Evolutionary conservation across 2,797 vertebrate species (phyloP), one percentile per base, ranked within the genome.

Genomic region (Tarsius wallacei): DNA sequence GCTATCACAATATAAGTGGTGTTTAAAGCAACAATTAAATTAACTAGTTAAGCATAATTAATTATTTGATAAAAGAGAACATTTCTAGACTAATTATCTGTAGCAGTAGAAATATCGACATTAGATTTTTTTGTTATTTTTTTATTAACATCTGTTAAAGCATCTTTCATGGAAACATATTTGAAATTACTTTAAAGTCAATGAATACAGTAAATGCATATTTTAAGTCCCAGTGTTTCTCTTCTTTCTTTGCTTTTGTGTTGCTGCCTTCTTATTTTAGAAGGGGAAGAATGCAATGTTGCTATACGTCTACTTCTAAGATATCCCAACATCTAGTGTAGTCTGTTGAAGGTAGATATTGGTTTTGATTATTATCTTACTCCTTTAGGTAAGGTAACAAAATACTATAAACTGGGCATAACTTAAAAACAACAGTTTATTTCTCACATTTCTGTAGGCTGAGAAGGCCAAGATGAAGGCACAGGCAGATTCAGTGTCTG

Each of bases 231-330:
- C 8, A 2, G 0, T n/a, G 12, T 68, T 73, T 87, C 57, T 66
- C n/a, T 70, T 53, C 4, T 19, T 51, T 13, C 31, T 93, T 71
- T 66, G 2, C 17, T 91, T 68, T 21, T 87, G 0, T 77, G 4
- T 11, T 71, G 4, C 5, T 21, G 0, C 59, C 83, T 64, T n/a
- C 4, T 55, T 61, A 13, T 5, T n/a, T 68, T 19, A 9, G 13
- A 36, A 31, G 19, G 5, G 31, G 2, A 77, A 0, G 42, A 78
- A 53, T 21, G 0, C 12, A 47, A 7, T 63, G 0, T 0, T 36
- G 4, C 47, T 86, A 14, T 8, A 33, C 53, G 17, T 26, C 7
- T 16, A 61, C 0, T 80, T 4, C 21, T 36, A 16, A 85, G 21
- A 53, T 71, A 36, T 84, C 22, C 8, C 36, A 51, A 64, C 17